These are phyloP conservation scores for Tholera decimalis DNA, from an alignment of 2,888 invertebrate species.

Conservation along the genomic window DNA sequence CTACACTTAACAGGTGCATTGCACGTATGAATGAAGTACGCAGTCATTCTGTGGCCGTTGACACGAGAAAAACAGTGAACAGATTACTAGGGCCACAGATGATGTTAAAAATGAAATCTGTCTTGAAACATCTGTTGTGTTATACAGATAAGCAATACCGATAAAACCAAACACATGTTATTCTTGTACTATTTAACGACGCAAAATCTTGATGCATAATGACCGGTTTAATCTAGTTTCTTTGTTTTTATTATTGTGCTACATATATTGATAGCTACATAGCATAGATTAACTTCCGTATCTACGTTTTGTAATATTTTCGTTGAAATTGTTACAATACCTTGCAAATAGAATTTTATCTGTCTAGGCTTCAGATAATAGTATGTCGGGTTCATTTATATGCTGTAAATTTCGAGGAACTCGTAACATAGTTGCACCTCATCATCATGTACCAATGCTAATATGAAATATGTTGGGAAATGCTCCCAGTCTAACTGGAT, in stretches of 20 bases:
- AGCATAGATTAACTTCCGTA: slow-evolving; percentile 42
- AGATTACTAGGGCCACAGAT: not conserved
- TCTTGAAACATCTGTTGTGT: slow-evolving; percentile 8
- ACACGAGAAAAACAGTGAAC: slow-evolving; percentile 3
- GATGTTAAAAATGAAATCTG: not conserved
- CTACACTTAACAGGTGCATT: slow-evolving; percentile 19
- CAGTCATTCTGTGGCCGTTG: not conserved
- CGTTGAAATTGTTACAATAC: slow-evolving; percentile 7
- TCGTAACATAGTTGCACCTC: not conserved
- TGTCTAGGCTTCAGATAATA: not conserved
- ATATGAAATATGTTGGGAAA: no score
- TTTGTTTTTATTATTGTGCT: slow-evolving; percentile 34
- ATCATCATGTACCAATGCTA: no score
- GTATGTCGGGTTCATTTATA: not conserved
- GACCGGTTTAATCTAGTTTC: slow-evolving; percentile 7
- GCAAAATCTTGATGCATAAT: slow-evolving; percentile 21
- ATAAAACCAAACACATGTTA: slow-evolving; percentile 1
- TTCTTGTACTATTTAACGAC: slow-evolving; percentile 14
- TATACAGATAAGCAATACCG: slow-evolving; percentile 1
- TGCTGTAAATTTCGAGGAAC: not conserved
- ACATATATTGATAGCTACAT: no score
- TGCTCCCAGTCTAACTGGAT: no score
- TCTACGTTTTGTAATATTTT: slow-evolving; percentile 19
- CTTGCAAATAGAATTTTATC: not conserved
- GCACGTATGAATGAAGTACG: slow-evolving; percentile 9